phyloP scores from a whole-genome alignment of 2,888 invertebrate genomes.

The Polydrusus tereticollis region DNA sequence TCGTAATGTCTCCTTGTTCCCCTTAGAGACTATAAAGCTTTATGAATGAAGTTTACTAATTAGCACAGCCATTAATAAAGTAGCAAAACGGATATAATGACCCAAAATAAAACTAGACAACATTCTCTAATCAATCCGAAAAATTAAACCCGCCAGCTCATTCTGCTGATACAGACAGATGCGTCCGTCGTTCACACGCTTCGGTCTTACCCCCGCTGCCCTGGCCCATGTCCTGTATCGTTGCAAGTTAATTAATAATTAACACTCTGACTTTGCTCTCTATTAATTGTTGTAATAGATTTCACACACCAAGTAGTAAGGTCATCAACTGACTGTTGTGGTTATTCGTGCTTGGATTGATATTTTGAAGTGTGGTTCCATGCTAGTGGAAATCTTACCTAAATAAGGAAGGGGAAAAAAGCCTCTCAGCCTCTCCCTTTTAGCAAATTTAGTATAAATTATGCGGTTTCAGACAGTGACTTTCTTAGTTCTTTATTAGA shows the following conservation, averaged over 20 bases:
- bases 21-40: neutral
- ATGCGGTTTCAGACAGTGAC: no score
- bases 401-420: no score
- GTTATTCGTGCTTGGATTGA: neutral
- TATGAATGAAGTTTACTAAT: constrained; percentile 24
- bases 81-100: constrained; percentile 27
- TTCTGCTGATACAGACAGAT: constrained; percentile 38
- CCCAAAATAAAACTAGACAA: constrained; percentile 37
- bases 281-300: constrained; percentile 60
- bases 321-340: constrained; percentile 7
- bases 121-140: constrained; percentile 24
- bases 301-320: constrained; percentile 53
- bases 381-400: no score
- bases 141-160: constrained; percentile 20
- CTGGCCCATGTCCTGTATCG: constrained; percentile 54
- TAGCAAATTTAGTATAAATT: no score
- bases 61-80: constrained; percentile 9
- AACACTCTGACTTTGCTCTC: constrained; percentile 60
- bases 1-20: neutral
- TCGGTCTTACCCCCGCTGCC: constrained; percentile 51
- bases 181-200: constrained; percentile 57
- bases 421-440: no score
- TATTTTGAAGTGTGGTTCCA: no score
- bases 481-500: no score
- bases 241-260: constrained; percentile 61